Evolutionary conservation across 2,888 invertebrate genomes (phyloP), one percentile per base, ranked within the genome.

Genomic region (Aelia acuminata): DNA sequence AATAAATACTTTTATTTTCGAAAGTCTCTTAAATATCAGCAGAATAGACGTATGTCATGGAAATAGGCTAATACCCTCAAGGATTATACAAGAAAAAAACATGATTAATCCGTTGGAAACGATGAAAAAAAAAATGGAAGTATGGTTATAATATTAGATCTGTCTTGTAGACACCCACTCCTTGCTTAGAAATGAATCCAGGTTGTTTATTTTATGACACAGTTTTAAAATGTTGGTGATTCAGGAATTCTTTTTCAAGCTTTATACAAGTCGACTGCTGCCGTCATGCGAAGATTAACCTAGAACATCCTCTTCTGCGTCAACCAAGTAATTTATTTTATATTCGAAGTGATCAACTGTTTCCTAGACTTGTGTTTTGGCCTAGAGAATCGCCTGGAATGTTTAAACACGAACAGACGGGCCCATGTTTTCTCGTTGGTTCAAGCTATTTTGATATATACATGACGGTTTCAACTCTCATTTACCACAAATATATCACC

Each of bases 151-250:
- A 57, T n/a, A 57, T 26, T 57, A 57, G 57, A 26, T 13, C 57
- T 26, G 57, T 35, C 63, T 70, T 70, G 63, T 70, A 70, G 35
- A 70, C 63, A 70, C 63, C 63, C 63, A 63, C 63, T 31, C 63
- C 63, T 31, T 70, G 63, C 15, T 35, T 70, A 35, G 31, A 70
- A 70, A 70, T 70, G 63, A 35, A 35, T 31, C 18, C 63, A 70
- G 18, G 35, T 35, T 70, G 20, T 70, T 70, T 70, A 53, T 70
- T 35, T 57, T 1, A 26, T 70, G 63, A 35, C 63, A 31, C 63
- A 31, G 31, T 20, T 70, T 31, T 70, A 18, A 70, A 18, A 35
- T 31, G 35, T n/a, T 70, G 20, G 11, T 7, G 57, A 57, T 57
- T 57, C 57, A 5, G 63, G 63, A 70, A 70, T 70, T 31, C 18